Evolutionary conservation across 2,888 invertebrate species (phyloP).

Genomic region (Tipula confusa): DNA sequence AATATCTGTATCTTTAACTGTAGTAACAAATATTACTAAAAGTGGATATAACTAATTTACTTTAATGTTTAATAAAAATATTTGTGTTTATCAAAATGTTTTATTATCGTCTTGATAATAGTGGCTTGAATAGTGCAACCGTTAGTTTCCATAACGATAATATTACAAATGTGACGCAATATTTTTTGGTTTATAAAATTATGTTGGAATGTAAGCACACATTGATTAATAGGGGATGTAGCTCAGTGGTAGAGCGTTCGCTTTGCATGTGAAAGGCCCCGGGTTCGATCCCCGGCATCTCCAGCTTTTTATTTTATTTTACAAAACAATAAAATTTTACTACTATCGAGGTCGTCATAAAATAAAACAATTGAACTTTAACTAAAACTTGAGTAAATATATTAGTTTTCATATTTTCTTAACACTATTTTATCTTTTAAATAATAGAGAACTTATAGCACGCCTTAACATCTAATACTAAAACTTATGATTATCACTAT

Average conservation of each 20-base stretch:
- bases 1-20: conserved; percentile 51
- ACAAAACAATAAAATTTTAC: not conserved
- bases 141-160: no score
- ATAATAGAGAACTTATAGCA: not conserved
- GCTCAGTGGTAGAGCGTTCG: conserved; percentile 32
- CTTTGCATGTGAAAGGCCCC: conserved; percentile 33
- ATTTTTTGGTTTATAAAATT: not conserved
- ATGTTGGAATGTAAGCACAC: not conserved
- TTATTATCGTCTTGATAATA: no score
- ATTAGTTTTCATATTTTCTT: not conserved
- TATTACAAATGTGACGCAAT: not conserved
- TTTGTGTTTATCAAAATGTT: not conserved
- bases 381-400: conserved; percentile 5
- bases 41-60: not conserved
- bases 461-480: not conserved
- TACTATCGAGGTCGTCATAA: no score
- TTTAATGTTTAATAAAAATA: not conserved
- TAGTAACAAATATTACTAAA: conserved; percentile 40
- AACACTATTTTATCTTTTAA: not conserved
- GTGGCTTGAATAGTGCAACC: no score
- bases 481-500: not conserved
- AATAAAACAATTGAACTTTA: not conserved
- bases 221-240: conserved; percentile 8
- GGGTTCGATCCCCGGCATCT: conserved; percentile 32
- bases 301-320: conserved; percentile 27